These are phyloP conservation scores for Clupea harengus DNA, from an alignment of 2,113 vertebrate genomes.

Conservation along the genomic window DNA sequence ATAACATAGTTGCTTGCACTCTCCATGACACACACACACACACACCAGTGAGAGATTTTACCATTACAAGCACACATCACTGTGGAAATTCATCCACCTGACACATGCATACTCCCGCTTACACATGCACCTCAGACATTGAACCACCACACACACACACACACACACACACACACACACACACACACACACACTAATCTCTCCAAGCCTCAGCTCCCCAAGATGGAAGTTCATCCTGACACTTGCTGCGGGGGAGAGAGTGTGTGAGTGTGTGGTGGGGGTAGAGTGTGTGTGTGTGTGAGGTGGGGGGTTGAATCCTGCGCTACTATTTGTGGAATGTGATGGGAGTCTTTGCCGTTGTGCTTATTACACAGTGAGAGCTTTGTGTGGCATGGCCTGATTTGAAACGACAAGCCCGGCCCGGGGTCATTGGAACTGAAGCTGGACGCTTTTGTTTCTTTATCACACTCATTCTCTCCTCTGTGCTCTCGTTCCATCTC, in stretches of 20 bases:
- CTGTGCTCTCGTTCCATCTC: slow-evolving; percentile 2
- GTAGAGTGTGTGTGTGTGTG: background rate
- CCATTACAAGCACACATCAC: background rate
- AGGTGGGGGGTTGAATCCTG: slow-evolving; percentile 21
- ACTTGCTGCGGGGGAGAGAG: slow-evolving; percentile 32
- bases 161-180: background rate
- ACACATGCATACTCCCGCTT: background rate
- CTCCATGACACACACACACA: background rate
- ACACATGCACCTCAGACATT: background rate
- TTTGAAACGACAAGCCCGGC: slow-evolving; percentile 46
- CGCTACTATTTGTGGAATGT: slow-evolving; percentile 41
- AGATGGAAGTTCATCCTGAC: slow-evolving; percentile 40
- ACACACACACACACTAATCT: too few relatives aligned
- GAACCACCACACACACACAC: background rate
- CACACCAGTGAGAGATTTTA: background rate
- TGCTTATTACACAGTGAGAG: slow-evolving; percentile 35
- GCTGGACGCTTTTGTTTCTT: slow-evolving; percentile 20
- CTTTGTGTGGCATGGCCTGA: slow-evolving; percentile 46
- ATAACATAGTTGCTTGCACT: too few relatives aligned
- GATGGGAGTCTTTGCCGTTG: slow-evolving; percentile 24
- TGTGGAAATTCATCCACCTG: background rate
- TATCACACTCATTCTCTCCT: background rate
- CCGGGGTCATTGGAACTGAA: slow-evolving; percentile 38
- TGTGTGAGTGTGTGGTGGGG: background rate
- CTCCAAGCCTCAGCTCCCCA: background rate